phyloP scores from a whole-genome alignment of 1,140 invertebrate genomes.

The Chionoecetes opilio region DNA sequence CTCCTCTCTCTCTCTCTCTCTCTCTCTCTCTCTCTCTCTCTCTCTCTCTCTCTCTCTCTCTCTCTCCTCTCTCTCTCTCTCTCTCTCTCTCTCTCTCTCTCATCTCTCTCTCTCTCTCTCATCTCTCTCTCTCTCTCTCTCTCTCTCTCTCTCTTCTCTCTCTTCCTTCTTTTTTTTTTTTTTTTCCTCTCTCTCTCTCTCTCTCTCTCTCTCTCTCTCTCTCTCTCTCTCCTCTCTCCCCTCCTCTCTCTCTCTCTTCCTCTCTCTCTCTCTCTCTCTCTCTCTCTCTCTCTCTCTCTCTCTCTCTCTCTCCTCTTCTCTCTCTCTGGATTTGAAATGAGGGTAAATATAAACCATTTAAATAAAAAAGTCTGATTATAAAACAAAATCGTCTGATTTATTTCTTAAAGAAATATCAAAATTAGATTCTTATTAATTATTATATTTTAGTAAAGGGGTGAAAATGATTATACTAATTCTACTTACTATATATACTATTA shows the following conservation, averaged over 20 bases:
- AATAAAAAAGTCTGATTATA: no score
- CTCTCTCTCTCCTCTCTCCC: background rate
- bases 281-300: constrained; percentile 8
- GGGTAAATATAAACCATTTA: no score
- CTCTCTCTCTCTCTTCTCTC: no score
- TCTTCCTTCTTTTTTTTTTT: background rate
- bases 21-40: background rate
- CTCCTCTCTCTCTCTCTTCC: background rate
- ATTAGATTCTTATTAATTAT: no score
- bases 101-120: background rate
- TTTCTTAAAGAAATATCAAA: no score
- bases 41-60: background rate
- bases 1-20: background rate
- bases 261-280: constrained; percentile 8
- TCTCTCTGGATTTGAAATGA: no score
- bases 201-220: background rate
- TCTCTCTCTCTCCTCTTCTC: background rate
- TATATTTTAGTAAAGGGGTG: no score
- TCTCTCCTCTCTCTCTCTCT: background rate
- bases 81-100: background rate
- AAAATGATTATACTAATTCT: no score
- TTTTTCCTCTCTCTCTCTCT: background rate
- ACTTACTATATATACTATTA: no score
- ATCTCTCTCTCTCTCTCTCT: background rate
- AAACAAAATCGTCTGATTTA: no score